Percentiles rank a stretch among this genome's conserved stretches.
Evolutionary conservation across 2,113 vertebrate genomes (phyloP).

Genomic region (Myotis brandtii): DNA sequence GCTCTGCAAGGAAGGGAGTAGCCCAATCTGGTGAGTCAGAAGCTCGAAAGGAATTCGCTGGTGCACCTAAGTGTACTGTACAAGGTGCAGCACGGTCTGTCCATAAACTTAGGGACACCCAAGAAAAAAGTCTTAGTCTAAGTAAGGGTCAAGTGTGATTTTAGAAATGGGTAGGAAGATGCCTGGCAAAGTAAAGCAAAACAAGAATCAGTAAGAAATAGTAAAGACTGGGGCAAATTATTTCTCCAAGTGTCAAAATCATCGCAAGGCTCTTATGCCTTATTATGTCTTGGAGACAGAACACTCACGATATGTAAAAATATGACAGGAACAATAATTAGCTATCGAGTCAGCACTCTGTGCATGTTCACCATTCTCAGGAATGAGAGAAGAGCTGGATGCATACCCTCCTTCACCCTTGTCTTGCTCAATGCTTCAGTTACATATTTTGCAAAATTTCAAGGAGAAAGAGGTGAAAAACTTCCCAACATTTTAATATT

Average conservation of each 20-base stretch:
- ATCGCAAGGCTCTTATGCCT: not conserved
- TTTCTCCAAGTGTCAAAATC: not conserved
- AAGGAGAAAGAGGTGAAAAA: slow-evolving; percentile 48
- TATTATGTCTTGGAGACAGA: not conserved
- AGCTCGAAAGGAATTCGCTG: not conserved
- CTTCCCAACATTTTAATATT: slow-evolving; percentile 36
- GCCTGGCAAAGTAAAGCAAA: not conserved
- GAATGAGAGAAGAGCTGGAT: not conserved
- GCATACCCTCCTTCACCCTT: not conserved
- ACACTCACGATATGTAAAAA: not conserved
- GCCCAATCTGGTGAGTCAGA: not conserved
- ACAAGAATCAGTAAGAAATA: not conserved
- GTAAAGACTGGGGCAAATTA: not conserved
- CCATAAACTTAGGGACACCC: not conserved
- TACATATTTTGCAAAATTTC: not conserved
- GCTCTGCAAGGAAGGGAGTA: not conserved
- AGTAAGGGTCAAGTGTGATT: not conserved
- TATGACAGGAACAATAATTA: not conserved
- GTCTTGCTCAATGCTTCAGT: not conserved
- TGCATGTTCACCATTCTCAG: not conserved
- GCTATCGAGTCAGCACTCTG: not conserved
- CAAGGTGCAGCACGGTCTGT: not conserved
- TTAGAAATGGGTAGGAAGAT: not conserved
- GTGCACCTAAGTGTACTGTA: not conserved
- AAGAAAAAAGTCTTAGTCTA: not conserved